Evolutionary conservation across 2,113 vertebrate genomes (phyloP), one percentile per base, ranked within the genome.

Genomic region (Limanda limanda): DNA sequence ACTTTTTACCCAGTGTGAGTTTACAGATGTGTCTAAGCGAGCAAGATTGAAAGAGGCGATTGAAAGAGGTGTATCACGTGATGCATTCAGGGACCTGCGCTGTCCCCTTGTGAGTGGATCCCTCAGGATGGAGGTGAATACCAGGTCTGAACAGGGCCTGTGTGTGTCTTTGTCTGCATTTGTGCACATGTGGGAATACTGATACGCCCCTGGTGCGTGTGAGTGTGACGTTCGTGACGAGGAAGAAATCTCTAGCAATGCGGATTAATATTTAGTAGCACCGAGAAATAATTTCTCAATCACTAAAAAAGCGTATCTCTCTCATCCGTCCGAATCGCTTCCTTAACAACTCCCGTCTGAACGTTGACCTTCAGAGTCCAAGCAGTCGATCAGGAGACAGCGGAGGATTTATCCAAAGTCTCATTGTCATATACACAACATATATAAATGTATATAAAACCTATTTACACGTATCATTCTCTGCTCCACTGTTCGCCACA

Each of bases 401-500:
- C 40, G 72, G 83, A 79, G 67, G 78, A 83, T 79, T 66, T 78
- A 58, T 48, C 76, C 83, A 78, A 75, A 77, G 89, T 86, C 84
- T 84, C 83, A 79, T 84, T 88, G 84, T 90, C 88, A 86, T 92
- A 82, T 89, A 92, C 82, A 94, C 71, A 84, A 86, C 83, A 82
- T 88, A 89, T 92, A 87, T 91, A 90, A 85, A 89, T 76, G 81
- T 90, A 84, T 90, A 82, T 87, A 78, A 86, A 88, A 79, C 31
- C 0, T 95, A 95, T 94, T 92, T 95, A 95, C 94, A 95, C 67
- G 66, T 58, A 90, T 87, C 82, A 89, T 88, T 93, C 88, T 89
- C 83, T 89, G 89, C 87, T 80, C 89, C 83, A 83, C 72, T 79
- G 55, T 85, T 31, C 76, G 66, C 68, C 82, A 88, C 70, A 85